Base-by-base conservation (phyloP, 2,888 invertebrate genomes). In the Tricholauxania praeusta region DNA sequence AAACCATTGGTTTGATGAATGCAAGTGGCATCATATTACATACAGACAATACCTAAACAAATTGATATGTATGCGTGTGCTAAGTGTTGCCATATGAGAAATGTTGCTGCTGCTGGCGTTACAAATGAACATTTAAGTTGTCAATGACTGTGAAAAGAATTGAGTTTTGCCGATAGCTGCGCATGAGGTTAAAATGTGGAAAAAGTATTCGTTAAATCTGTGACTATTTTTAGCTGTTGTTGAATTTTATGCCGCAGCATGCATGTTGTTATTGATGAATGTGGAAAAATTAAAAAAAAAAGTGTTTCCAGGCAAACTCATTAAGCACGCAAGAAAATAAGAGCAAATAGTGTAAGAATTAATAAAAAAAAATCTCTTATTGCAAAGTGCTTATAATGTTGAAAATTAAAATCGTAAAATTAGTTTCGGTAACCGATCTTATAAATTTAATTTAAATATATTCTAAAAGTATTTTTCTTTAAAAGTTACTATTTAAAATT, bases 121-220 rank as follows among this genome's bases (percentile, higher is more conserved):
- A 39, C 39, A 39, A 39, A 39, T 39, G 39, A 39, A 39, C 55
- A 53, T 22, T 39, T 48, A 57, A 59, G 39, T 15, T n/a, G 59
- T 60, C 48, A 66, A 57, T 68, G 65, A 68, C 69, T 72, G 74
- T 67, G 74, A 64, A 73, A 62, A 67, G 71, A 72, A 64, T 67
- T 73, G 74, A 74, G 8, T 48, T 48, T 47, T 63, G 17, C 19
- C 17, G 28, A 72, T 67, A 76, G 79, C 81, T 77, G 81, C 80
- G 82, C 83, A 82, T 84, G 86, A 82, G 85, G 84, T 82, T 85
- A 80, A 72, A 76, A 78, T 77, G 75, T 73, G 74, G 75, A 66
- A 66, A 60, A 70, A 39, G 63, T 72, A 55, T 74, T 32, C 66
- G 17, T 66, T 39, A 39, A 28, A 10, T 8, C 10, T 39, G 39